A percentile compares a stretch with the other conserved stretches of the same genome.
These are phyloP conservation scores for Metallyticus violacea DNA, from an alignment of 2,888 invertebrate genomes.

Conservation along the genomic window DNA sequence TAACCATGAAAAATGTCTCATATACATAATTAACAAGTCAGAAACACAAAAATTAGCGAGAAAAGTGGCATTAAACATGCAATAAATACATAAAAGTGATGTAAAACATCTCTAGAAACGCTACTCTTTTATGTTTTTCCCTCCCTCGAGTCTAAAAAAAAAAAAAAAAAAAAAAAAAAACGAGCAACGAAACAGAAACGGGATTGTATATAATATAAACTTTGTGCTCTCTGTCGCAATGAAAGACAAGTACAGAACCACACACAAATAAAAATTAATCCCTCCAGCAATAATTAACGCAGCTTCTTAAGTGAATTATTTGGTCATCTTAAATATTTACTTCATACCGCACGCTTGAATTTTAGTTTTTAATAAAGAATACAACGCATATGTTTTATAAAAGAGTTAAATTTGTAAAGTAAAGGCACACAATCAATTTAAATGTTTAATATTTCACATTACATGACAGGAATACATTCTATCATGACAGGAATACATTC, in stretches of 20 bases:
- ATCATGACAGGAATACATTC: too few relatives aligned
- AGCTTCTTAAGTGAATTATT: neutral
- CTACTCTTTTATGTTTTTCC: neutral
- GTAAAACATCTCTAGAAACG: neutral
- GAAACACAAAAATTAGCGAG: neutral
- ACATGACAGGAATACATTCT: too few relatives aligned
- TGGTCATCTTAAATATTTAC: too few relatives aligned
- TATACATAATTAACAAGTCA: neutral
- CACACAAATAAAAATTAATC: neutral
- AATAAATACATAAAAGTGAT: neutral
- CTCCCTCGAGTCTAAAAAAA: too few relatives aligned
- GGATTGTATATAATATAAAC: too few relatives aligned
- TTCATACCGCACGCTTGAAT: too few relatives aligned
- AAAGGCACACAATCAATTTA: too few relatives aligned
- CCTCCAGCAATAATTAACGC: neutral
- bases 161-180: neutral
- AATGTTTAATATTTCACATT: too few relatives aligned
- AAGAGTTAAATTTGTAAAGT: too few relatives aligned
- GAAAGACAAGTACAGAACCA: neutral
- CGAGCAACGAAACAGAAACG: neutral
- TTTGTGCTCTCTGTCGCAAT: neutral
- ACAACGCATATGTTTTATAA: too few relatives aligned
- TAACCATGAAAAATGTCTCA: neutral
- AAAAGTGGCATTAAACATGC: neutral
- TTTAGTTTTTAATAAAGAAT: too few relatives aligned